These are phyloP conservation scores for Leptothorax acervorum DNA, from an alignment of 2,888 invertebrate species.

Conservation along the genomic window DNA sequence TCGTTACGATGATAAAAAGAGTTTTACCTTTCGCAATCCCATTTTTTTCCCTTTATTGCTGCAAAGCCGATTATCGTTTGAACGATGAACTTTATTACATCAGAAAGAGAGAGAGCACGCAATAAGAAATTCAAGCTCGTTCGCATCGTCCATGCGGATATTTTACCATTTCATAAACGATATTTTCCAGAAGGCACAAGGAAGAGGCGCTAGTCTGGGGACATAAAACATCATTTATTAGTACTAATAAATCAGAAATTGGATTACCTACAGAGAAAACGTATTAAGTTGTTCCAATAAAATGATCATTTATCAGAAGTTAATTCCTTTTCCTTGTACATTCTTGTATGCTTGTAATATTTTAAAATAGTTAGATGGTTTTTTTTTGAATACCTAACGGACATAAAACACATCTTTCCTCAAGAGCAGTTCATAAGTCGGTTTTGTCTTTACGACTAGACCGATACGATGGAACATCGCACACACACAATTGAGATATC, in stretches of 20 bases:
- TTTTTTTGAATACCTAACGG: neutral
- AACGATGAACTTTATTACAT: slow-evolving; percentile 29
- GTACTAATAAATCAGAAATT: neutral
- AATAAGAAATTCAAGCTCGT: slow-evolving; percentile 9
- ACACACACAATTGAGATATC: neutral
- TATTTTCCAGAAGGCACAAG: neutral
- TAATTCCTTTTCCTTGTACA: slow-evolving; percentile 9
- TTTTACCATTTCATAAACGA: slow-evolving; percentile 4
- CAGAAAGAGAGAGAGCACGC: slow-evolving; percentile 27
- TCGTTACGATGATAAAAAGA: neutral
- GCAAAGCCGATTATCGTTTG: slow-evolving; percentile 21
- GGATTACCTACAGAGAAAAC: slow-evolving; percentile 10
- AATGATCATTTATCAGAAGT: slow-evolving; percentile 4
- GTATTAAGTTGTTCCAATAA: slow-evolving; percentile 2
- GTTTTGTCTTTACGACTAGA: neutral
- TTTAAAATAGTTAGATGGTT: neutral
- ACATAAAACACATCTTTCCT: neutral
- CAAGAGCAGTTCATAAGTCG: neutral
- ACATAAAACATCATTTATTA: neutral
- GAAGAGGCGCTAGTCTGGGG: neutral
- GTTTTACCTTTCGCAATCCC: slow-evolving; percentile 1
- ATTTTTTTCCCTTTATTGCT: neutral
- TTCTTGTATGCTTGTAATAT: neutral
- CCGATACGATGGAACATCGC: neutral
- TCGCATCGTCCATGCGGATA: neutral